phyloP scores from a whole-genome alignment of 2,797 vertebrate genomes.

The Megalops cyprinoides region DNA sequence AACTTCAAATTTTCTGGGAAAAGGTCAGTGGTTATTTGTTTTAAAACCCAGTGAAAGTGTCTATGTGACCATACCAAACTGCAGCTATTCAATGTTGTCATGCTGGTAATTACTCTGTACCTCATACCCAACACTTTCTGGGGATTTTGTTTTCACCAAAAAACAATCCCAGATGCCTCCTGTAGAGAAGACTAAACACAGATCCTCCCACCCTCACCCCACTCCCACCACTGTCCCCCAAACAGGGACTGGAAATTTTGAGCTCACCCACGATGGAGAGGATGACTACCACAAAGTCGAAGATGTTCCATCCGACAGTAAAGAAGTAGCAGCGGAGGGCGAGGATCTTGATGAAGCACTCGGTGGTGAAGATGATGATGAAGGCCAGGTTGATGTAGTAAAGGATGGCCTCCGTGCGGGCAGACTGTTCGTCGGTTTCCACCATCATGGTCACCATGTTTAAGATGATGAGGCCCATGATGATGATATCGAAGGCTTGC shows the following conservation, averaged over 20 bases:
- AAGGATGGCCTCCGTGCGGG: constrained; percentile 84
- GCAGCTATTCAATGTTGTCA: no score
- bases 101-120: background rate
- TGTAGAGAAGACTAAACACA: constrained; percentile 72
- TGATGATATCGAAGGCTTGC: constrained; percentile 97
- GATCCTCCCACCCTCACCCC: background rate
- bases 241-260: background rate
- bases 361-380: constrained; percentile 91
- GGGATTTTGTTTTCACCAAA: constrained; percentile 60
- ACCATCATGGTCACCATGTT: constrained; percentile 99
- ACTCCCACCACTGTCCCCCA: background rate
- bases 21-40: background rate
- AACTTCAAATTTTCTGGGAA: background rate
- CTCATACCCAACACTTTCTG: constrained; percentile 47
- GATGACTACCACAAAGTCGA: constrained; percentile 97
- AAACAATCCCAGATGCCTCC: constrained; percentile 71
- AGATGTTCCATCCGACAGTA: constrained; percentile 98
- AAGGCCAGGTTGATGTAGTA: constrained; percentile 94
- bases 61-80: background rate
- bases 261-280: constrained; percentile 92
- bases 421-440: constrained; percentile 93
- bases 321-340: constrained; percentile 96
- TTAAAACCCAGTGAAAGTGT: background rate
- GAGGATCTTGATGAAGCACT: constrained; percentile 91
- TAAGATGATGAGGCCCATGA: constrained; percentile 98